These are phyloP conservation scores for Cheilosia vulpina DNA, from an alignment of 2,888 invertebrate genomes.

Conservation along the genomic window DNA sequence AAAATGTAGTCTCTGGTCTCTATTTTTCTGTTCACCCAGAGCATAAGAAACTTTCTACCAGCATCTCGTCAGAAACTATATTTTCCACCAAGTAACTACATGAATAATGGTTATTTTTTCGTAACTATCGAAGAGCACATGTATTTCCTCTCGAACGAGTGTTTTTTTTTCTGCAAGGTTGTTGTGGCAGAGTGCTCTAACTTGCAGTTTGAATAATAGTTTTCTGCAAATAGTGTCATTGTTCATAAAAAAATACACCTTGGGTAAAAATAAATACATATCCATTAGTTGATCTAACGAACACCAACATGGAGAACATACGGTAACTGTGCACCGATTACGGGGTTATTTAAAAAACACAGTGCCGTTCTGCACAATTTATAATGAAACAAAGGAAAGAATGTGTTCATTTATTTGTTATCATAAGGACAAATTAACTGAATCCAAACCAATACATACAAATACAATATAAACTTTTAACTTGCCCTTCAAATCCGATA, in stretches of 20 bases:
- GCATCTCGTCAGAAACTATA: slow-evolving; percentile 15
- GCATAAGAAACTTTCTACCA: slow-evolving; percentile 2
- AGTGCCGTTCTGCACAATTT: too few species aligned
- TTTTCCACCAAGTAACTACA: slow-evolving; percentile 33
- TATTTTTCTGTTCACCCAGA: background rate
- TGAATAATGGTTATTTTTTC: slow-evolving; percentile 44
- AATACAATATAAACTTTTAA: too few species aligned
- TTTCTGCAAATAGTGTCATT: background rate
- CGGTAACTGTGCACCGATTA: too few species aligned
- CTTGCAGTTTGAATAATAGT: background rate
- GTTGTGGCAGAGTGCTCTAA: background rate
- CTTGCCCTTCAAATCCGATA: too few species aligned
- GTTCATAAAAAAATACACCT: background rate
- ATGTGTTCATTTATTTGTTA: too few species aligned
- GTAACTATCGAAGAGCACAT: slow-evolving; percentile 20
- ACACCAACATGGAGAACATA: too few species aligned
- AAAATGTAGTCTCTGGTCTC: background rate
- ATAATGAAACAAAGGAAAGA: too few species aligned
- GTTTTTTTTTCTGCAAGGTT: background rate
- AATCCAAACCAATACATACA: too few species aligned
- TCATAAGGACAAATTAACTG: too few species aligned
- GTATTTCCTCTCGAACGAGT: background rate
- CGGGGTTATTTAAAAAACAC: too few species aligned
- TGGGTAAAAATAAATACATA: background rate
- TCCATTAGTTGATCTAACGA: too few species aligned